Base-by-base conservation (phyloP, 1,140 invertebrate species). In the Drepana arcuata region DNA sequence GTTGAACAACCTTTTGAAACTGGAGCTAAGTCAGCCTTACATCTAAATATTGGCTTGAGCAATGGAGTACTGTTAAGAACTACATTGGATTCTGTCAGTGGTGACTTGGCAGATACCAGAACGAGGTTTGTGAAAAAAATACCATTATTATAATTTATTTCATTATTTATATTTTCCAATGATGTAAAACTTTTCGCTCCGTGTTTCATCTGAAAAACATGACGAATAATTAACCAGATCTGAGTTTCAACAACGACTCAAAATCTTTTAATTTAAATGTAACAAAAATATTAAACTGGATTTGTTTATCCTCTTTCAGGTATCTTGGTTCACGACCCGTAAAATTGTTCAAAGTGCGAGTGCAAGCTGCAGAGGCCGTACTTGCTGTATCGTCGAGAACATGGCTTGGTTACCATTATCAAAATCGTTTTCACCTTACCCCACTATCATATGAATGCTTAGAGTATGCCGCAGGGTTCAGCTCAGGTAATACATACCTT, bases 391-490 rank as follows among this genome's bases (percentile, higher is more conserved):
- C 97, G 1, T 98, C 95, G 51, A 88, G 98, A 46, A 96, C 96
- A 0, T 99, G 98, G 98, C 84, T 99, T 0, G 97, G 96, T 72
- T 99, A 99, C 63, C 97, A 97, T 53, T 98, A 99, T 74, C 98
- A 99, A 80, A 99, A 97, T 84, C 86, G 93, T 28, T 97, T 97
- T 63, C 96, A 99, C 83, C 84, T 99, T 5, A 99, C 97, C 0
- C 97, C 97, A 1, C 74, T 99, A 0, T 98, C 96, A 0, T 99
- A 99, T 66, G 96, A 99, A 82, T 93, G 93, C 28, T 80, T 99
- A 12, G 98, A 99, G 70, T 99, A 97, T 85, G 98, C 98, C 0
- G 97, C 96, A 0, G 96, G 97, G 7, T 99, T 99, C 72, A 95
- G 95, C 39, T 98, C 96, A 65, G 83, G 83, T 84, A 62, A 58